These are phyloP conservation scores for Helobdella robusta DNA, from an alignment of 2,888 invertebrate genomes.

Conservation along the genomic window DNA sequence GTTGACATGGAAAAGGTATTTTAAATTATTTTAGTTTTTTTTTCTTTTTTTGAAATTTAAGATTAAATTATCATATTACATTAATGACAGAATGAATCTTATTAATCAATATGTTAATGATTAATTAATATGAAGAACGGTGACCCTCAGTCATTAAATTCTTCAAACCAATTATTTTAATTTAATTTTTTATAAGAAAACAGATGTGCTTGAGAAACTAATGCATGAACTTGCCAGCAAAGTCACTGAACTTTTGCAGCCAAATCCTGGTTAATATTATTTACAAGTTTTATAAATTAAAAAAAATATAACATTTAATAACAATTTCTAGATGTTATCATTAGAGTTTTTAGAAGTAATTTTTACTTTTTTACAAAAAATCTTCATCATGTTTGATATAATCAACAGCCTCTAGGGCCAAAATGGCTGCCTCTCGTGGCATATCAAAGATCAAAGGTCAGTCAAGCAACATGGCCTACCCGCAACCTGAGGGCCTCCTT, in stretches of 20 bases:
- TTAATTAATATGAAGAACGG: too few relatives aligned
- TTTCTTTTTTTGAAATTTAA: too few relatives aligned
- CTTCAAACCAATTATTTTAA: too few relatives aligned
- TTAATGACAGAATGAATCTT: too few relatives aligned
- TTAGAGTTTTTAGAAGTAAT: neutral
- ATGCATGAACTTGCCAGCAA: slow-evolving; percentile 91
- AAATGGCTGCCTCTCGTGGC: slow-evolving; percentile 52
- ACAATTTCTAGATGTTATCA: neutral
- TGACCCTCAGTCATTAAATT: too few relatives aligned
- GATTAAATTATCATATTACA: too few relatives aligned
- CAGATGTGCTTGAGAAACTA: slow-evolving; percentile 90
- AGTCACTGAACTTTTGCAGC: slow-evolving; percentile 96
- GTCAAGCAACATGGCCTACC: slow-evolving; percentile 91
- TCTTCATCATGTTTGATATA: too few relatives aligned
- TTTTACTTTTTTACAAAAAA: neutral
- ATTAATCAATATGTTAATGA: too few relatives aligned
- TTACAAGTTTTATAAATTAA: too few relatives aligned
- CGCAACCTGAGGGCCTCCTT: slow-evolving; percentile 92
- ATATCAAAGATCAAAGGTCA: slow-evolving; percentile 93
- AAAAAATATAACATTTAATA: too few relatives aligned
- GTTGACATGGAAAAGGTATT: slow-evolving; percentile 97
- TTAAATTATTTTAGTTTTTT: too few relatives aligned
- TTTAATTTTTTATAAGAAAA: too few relatives aligned
- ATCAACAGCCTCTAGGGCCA: slow-evolving; percentile 54
- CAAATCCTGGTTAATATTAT: slow-evolving; percentile 68